Percentiles rank a stretch among this genome's conserved stretches.
phyloP scores from a whole-genome alignment of 2,113 vertebrate species.

The Zosterops hypoxanthus region DNA sequence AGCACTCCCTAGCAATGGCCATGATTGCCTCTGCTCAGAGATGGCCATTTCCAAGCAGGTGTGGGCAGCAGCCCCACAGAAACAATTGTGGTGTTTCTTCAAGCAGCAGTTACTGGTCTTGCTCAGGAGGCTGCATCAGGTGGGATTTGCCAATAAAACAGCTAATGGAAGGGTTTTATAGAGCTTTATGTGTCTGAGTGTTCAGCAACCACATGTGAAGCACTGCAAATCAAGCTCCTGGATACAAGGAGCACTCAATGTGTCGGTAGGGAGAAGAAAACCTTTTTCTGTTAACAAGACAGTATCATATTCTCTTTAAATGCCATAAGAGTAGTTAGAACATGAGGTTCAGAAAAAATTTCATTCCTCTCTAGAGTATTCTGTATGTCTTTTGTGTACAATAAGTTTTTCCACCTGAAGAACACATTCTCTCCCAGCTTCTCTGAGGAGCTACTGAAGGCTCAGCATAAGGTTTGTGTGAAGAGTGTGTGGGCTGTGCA shows the following conservation, averaged over 20 bases:
- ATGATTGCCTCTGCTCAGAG: not conserved
- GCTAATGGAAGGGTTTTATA: not conserved
- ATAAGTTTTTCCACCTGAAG: not conserved
- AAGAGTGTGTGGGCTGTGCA: not conserved
- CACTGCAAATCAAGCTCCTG: not conserved
- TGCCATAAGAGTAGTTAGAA: not conserved
- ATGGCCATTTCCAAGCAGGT: not conserved
- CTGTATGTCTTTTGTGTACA: not conserved
- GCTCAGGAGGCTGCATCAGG: accelerated
- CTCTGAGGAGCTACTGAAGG: not conserved
- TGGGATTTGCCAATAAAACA: not conserved
- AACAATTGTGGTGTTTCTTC: accelerated
- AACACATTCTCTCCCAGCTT: not conserved
- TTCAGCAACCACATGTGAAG: not conserved
- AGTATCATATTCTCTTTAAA: not conserved
- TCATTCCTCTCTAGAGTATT: not conserved
- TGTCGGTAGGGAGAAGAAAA: not conserved
- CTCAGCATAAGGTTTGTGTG: not conserved
- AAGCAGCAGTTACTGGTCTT: not conserved
- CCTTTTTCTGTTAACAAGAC: not conserved
- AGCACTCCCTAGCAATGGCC: not conserved
- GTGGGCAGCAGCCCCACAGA: not conserved
- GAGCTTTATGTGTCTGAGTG: not conserved
- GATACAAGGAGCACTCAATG: not conserved
- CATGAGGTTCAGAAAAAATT: not conserved